A percentile compares a stretch with the other conserved stretches of the same genome.
Evolutionary conservation across 2,888 invertebrate species (phyloP).

Genomic region (Spisula subtruncata): DNA sequence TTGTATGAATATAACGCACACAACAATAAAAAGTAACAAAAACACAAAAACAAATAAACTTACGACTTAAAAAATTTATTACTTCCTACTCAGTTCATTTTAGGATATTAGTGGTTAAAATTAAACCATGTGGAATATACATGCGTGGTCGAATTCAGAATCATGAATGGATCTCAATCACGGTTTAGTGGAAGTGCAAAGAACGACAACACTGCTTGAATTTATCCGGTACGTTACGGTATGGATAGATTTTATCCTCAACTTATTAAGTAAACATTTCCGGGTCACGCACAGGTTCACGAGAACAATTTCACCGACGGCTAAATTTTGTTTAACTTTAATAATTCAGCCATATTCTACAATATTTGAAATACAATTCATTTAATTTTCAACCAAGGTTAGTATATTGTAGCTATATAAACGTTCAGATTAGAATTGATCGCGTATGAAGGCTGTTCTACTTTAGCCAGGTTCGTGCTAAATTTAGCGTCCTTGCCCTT

Average conservation of each 20-base stretch:
- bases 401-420: no score
- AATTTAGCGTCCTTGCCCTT: conserved; percentile 16
- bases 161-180: no score
- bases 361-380: not conserved
- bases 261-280: conserved; percentile 24
- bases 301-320: not conserved
- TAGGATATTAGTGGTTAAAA: no score
- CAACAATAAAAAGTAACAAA: no score
- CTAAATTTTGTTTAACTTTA: not conserved
- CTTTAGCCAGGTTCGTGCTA: not conserved
- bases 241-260: not conserved
- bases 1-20: no score
- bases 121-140: no score
- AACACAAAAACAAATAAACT: no score
- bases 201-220: no score
- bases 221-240: not conserved
- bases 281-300: conserved; percentile 34
- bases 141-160: no score
- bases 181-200: no score
- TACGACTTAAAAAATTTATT: no score
- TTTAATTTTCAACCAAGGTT: not conserved
- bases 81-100: no score
- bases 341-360: not conserved
- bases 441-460: not conserved
- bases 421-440: not conserved